phyloP scores from a whole-genome alignment of 2,888 invertebrate species.

The Tetramorium bicarinatum region DNA sequence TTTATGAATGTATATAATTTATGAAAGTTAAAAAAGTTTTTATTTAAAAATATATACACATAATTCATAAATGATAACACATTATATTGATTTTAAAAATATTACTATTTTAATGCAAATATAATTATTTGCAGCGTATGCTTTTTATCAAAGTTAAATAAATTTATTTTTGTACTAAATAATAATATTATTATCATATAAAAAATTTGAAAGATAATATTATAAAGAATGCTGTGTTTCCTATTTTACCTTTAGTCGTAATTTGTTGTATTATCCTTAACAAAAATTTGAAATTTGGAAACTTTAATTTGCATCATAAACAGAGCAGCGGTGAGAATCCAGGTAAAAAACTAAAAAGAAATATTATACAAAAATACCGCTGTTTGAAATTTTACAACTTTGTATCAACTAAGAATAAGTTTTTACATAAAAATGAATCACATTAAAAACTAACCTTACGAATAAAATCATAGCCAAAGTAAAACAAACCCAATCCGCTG shows the following conservation, averaged over 20 bases:
- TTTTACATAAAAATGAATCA: background rate
- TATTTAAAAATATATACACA: background rate
- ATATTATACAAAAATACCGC: background rate
- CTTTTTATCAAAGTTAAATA: too few species aligned
- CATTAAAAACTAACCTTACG: background rate
- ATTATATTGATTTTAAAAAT: background rate
- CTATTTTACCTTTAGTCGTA: too few species aligned
- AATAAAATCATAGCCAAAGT: slow-evolving; percentile 7
- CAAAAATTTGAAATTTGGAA: background rate
- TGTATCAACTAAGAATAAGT: background rate
- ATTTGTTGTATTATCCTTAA: background rate
- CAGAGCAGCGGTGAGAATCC: background rate
- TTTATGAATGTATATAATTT: too few species aligned
- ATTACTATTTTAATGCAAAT: too few species aligned
- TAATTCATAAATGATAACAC: background rate
- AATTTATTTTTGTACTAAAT: too few species aligned
- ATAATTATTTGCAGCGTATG: too few species aligned
- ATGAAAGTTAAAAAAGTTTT: too few species aligned
- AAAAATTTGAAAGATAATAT: too few species aligned
- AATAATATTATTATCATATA: too few species aligned
- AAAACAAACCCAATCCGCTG: slow-evolving; percentile 17
- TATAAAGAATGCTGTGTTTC: too few species aligned
- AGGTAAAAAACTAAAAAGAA: background rate
- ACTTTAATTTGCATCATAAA: background rate
- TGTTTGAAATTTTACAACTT: background rate